Percentiles rank a stretch among this genome's conserved stretches.
Evolutionary conservation across 2,888 invertebrate genomes (phyloP).

Genomic region (Ophion ellenae): DNA sequence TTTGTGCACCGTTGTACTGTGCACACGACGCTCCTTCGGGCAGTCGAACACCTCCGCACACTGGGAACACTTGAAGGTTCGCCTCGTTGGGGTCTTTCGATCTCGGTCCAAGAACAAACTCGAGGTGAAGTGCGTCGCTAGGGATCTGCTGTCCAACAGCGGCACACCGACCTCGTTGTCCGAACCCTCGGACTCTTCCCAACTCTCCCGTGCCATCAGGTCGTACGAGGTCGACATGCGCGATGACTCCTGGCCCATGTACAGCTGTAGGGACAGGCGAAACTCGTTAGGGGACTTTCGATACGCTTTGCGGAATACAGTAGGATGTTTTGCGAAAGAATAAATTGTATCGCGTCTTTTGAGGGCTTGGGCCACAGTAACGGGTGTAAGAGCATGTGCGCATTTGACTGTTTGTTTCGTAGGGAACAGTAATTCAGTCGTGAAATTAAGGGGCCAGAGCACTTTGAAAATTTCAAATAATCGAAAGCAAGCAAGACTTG

Average conservation of each 20-base stretch:
- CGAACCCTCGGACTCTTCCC: constrained; percentile 89
- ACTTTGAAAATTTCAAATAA: too few species aligned
- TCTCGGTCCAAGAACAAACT: constrained; percentile 82
- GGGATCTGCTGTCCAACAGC: constrained; percentile 80
- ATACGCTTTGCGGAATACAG: background rate
- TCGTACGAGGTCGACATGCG: constrained; percentile 87
- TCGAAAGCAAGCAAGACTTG: too few species aligned
- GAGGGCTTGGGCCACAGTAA: too few species aligned
- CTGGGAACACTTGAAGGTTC: constrained; percentile 86
- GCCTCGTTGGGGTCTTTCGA: constrained; percentile 82
- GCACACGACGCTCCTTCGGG: constrained; percentile 87
- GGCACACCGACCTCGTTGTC: constrained; percentile 84
- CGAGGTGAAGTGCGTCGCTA: constrained; percentile 82
- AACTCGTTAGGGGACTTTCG: background rate
- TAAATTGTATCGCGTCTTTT: background rate
- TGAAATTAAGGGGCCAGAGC: too few species aligned
- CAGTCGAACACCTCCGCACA: constrained; percentile 87
- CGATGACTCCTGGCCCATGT: constrained; percentile 86
- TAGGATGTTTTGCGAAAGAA: background rate
- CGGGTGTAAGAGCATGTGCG: too few species aligned
- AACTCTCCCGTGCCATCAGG: constrained; percentile 88
- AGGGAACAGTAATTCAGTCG: too few species aligned
- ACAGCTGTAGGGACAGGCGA: constrained; percentile 74
- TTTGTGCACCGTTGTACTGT: constrained; percentile 86
- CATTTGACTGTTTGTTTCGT: too few species aligned